These are phyloP conservation scores for Rhynchotus rufescens DNA, from an alignment of 2,797 vertebrate genomes.

Conservation along the genomic window DNA sequence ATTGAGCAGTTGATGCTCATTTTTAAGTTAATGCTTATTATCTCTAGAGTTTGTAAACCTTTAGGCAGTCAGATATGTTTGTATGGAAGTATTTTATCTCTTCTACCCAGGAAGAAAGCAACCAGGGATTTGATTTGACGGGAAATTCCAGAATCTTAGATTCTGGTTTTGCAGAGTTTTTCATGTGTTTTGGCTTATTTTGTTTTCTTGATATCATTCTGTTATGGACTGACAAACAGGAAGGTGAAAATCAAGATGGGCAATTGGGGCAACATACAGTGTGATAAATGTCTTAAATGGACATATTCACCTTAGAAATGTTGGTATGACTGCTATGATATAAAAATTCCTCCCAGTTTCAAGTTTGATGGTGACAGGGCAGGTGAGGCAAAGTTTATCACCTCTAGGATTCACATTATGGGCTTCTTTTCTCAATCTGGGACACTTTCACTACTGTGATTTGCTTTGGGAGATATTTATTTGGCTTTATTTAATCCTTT, in stretches of 20 bases:
- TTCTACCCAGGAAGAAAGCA: neutral
- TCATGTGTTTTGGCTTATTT: neutral
- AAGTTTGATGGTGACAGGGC: neutral
- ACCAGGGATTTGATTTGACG: neutral
- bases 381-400: neutral
- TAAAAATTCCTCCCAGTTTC: neutral
- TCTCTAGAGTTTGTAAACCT: constrained; percentile 3
- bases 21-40: neutral
- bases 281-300: neutral
- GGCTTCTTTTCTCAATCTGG: neutral
- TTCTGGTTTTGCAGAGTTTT: neutral
- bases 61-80: neutral
- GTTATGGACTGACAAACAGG: neutral
- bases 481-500: neutral
- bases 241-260: neutral
- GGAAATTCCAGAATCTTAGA: neutral
- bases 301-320: neutral
- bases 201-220: neutral
- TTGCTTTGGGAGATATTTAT: neutral
- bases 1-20: constrained; percentile 19
- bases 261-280: neutral
- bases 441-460: neutral
- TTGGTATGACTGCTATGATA: neutral
- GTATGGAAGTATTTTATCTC: constrained; percentile 11
- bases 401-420: neutral